phyloP scores from a whole-genome alignment of 2,888 invertebrate genomes.

The Siphonodentalium dalli region DNA sequence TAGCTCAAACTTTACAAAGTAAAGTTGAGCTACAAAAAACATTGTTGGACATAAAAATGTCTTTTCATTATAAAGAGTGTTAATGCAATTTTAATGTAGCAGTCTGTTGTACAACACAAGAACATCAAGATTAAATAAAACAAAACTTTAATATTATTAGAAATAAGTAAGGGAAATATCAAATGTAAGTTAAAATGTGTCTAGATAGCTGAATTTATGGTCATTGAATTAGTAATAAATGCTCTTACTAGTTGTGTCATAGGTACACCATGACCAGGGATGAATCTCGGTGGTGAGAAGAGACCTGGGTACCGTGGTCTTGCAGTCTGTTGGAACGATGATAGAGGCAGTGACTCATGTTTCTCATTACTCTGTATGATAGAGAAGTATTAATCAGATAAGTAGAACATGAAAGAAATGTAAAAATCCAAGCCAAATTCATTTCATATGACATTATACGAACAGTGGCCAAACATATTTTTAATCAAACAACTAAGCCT shows the following conservation, averaged over 20 bases:
- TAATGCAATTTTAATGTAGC: too few relatives aligned
- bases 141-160: too few relatives aligned
- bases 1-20: too few relatives aligned
- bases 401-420: neutral
- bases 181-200: too few relatives aligned
- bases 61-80: too few relatives aligned
- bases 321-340: constrained; percentile 76
- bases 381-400: neutral
- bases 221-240: too few relatives aligned
- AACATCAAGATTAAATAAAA: too few relatives aligned
- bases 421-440: neutral
- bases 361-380: constrained; percentile 78
- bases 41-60: too few relatives aligned
- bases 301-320: constrained; percentile 56
- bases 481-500: neutral
- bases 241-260: constrained; percentile 54
- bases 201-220: too few relatives aligned
- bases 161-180: too few relatives aligned
- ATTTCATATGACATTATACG: neutral
- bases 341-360: constrained; percentile 86
- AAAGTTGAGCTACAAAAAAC: too few relatives aligned
- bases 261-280: constrained; percentile 46
- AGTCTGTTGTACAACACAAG: too few relatives aligned
- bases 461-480: neutral
- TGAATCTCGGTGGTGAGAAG: constrained; percentile 60